Conservation (phyloP, 1,140 invertebrate genomes). For the Drosophila tsacasi region DNA sequence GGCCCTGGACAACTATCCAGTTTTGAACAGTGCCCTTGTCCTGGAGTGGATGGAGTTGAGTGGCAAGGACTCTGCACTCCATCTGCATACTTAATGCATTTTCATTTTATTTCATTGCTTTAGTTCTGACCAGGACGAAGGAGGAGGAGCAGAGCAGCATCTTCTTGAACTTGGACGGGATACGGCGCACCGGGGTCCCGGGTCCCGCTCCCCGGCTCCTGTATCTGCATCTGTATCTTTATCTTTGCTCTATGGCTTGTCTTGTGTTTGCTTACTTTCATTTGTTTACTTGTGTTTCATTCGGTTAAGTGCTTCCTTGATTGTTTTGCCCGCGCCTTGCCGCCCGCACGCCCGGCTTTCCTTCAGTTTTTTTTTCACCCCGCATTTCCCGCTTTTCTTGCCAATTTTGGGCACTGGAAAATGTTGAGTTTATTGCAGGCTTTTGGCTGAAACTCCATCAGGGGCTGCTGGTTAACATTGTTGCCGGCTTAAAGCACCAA, state of each 20-base stretch:
- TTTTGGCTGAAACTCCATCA: slow-evolving; percentile 15
- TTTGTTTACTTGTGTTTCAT: slow-evolving; percentile 83
- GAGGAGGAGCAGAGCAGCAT: background rate
- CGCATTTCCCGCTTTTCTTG: slow-evolving; percentile 1
- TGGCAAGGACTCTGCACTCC: slow-evolving; percentile 35
- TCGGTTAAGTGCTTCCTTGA: slow-evolving; percentile 82
- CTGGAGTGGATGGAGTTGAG: slow-evolving; percentile 26
- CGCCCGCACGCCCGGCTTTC: background rate
- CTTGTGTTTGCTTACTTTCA: slow-evolving; percentile 78
- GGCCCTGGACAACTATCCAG: too few species aligned
- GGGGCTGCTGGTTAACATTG: slow-evolving; percentile 27
- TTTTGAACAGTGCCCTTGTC: slow-evolving; percentile 1
- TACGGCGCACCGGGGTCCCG: background rate
- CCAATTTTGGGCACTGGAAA: slow-evolving; percentile 26
- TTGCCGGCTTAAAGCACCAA: slow-evolving; percentile 1
- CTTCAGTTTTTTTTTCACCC: background rate
- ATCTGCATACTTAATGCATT: slow-evolving; percentile 79
- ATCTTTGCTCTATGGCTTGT: slow-evolving; percentile 66
- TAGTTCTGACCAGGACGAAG: slow-evolving; percentile 56
- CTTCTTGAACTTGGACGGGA: slow-evolving; percentile 22
- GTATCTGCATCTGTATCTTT: slow-evolving; percentile 19
- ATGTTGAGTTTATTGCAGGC: slow-evolving; percentile 20
- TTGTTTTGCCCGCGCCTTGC: slow-evolving; percentile 64
- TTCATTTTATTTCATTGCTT: slow-evolving; percentile 82
- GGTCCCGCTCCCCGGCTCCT: background rate